phyloP scores from a whole-genome alignment of 2,888 invertebrate genomes.

The Abscondita cerata region DNA sequence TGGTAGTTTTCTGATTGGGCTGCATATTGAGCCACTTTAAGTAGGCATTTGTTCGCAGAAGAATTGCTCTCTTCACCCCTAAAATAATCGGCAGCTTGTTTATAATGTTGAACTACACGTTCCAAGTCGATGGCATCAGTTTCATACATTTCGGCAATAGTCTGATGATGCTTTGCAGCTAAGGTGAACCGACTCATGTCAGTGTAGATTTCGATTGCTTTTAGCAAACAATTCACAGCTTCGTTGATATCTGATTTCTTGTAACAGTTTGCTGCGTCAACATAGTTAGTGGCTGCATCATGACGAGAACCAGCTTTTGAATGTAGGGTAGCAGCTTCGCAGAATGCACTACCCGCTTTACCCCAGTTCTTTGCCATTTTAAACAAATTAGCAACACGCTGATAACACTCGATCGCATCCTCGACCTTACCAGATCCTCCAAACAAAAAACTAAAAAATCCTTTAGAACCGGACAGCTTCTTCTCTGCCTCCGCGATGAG shows the following conservation, averaged over 20 bases:
- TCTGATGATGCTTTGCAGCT: slow-evolving; percentile 97
- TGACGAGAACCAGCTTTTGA: slow-evolving; percentile 89
- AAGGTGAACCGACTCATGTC: slow-evolving; percentile 98
- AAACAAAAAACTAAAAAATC: slow-evolving; percentile 67
- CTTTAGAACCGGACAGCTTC: slow-evolving; percentile 88
- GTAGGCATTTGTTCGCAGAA: slow-evolving; percentile 96
- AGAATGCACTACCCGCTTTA: slow-evolving; percentile 94
- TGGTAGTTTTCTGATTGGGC: slow-evolving; percentile 97
- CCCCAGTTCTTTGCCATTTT: slow-evolving; percentile 99
- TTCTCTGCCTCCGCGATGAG: slow-evolving; percentile 95
- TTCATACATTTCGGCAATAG: slow-evolving; percentile 97
- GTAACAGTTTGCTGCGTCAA: slow-evolving; percentile 97
- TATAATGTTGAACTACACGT: slow-evolving; percentile 91
- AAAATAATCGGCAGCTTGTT: slow-evolving; percentile 98
- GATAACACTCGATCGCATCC: slow-evolving; percentile 96
- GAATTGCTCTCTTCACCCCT: slow-evolving; percentile 96
- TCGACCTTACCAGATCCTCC: slow-evolving; percentile 77
- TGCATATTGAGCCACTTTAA: slow-evolving; percentile 97
- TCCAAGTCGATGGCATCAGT: slow-evolving; percentile 87
- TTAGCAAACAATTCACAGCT: slow-evolving; percentile 87
- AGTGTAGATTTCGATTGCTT: slow-evolving; percentile 96
- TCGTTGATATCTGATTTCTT: slow-evolving; percentile 84
- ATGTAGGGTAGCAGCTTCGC: slow-evolving; percentile 89
- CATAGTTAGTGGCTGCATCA: slow-evolving; percentile 94
- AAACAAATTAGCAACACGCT: slow-evolving; percentile 95